phyloP scores from a whole-genome alignment of 2,113 vertebrate genomes.

The Benitochromis conjunctus region DNA sequence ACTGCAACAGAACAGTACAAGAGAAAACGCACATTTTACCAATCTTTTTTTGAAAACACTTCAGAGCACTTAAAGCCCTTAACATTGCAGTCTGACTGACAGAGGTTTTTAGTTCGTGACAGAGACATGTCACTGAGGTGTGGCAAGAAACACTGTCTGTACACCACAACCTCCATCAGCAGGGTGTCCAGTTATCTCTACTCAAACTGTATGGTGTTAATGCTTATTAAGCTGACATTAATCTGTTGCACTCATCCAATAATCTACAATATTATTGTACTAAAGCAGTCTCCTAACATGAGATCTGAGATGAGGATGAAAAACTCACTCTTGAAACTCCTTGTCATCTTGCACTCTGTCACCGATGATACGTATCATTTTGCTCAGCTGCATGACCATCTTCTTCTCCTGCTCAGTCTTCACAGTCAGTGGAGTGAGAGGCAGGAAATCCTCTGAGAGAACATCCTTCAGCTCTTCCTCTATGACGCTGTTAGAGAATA shows the following conservation, averaged over 20 bases:
- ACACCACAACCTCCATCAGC: neutral
- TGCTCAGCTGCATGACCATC: constrained; percentile 30
- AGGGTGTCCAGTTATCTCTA: neutral
- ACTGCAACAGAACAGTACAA: neutral
- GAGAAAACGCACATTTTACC: neutral
- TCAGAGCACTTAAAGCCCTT: neutral
- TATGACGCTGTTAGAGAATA: constrained; percentile 28
- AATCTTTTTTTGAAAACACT: neutral
- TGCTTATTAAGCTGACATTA: neutral
- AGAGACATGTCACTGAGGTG: neutral
- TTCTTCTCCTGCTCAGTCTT: constrained; percentile 26
- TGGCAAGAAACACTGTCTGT: neutral
- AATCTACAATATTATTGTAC: neutral
- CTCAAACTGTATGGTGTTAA: neutral
- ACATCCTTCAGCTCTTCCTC: constrained; percentile 31
- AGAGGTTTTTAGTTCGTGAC: neutral
- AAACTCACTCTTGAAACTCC: constrained; percentile 50
- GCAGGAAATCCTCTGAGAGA: neutral
- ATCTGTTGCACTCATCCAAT: neutral
- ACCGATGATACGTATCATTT: constrained; percentile 34
- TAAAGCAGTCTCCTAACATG: neutral
- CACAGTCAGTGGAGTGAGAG: neutral
- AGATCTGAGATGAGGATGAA: neutral
- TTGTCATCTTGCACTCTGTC: constrained; percentile 21
- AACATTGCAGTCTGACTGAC: neutral